These are phyloP conservation scores for Mobula birostris DNA, from an alignment of 2,113 vertebrate genomes.

Conservation along the genomic window DNA sequence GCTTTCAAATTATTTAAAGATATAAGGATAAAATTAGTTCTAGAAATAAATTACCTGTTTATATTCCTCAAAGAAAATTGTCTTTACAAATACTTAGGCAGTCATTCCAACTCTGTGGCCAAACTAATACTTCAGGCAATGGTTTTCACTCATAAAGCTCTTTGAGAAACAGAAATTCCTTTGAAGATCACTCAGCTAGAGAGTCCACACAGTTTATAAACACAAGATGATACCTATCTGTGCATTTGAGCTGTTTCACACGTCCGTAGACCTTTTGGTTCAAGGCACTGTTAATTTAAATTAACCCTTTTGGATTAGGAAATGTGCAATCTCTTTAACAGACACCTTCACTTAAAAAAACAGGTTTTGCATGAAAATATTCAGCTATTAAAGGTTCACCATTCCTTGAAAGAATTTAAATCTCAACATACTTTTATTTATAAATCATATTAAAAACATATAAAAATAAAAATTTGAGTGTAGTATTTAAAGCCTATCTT, in stretches of 20 bases:
- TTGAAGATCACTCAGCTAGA: background rate
- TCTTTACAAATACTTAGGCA: background rate
- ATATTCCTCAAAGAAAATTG: background rate
- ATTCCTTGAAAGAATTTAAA: background rate
- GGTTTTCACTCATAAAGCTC: constrained; percentile 1
- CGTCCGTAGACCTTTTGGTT: background rate
- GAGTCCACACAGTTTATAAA: background rate
- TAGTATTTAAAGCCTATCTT: background rate
- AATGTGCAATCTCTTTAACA: background rate
- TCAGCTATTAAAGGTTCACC: background rate
- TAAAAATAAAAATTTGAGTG: background rate
- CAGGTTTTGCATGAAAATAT: background rate
- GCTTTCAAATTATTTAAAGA: background rate
- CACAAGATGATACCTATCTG: background rate
- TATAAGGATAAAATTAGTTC: background rate
- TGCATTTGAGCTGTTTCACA: background rate
- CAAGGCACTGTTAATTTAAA: background rate
- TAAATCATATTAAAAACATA: too few relatives aligned
- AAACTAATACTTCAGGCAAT: background rate
- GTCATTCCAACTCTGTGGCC: constrained; percentile 13
- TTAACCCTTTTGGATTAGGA: background rate
- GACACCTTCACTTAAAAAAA: background rate
- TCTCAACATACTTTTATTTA: background rate
- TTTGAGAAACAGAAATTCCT: background rate
- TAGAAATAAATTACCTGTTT: background rate